Base-by-base conservation (phyloP, 2,888 invertebrate genomes). In the Microplitis manilae region DNA sequence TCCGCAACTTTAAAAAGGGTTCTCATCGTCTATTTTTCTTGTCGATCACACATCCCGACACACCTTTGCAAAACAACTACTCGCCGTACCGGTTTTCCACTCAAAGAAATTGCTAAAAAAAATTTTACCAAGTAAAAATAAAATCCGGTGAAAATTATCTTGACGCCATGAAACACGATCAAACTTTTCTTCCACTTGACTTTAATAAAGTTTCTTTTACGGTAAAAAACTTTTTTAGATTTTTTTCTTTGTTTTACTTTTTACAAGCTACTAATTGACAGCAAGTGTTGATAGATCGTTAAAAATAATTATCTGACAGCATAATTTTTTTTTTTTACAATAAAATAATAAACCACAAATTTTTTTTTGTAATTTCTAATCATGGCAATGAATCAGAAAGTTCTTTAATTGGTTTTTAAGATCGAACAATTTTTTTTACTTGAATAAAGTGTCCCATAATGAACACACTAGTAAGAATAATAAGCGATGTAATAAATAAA, bases 41-140 rank as follows among this genome's bases (percentile, higher is more conserved):
- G 69, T 70, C 69, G 59, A 68, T 50, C 69, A 71, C 72, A 17
- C 40, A 39, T 9, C 84, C 85, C 84, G 84, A 81, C 82, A 82
- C 82, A 83, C 81, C 84, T 81, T 81, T 69, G 39, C 50, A 30
- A 30, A 30, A 2, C 30, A 30, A 30, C 30, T 30, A 30, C 30
- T 30, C 30, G 30, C 30, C 30, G 30, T 30, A 30, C 50, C 15
- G 69, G 70, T 75, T 64, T 75, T 64, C 7, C 41, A 62, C 13
- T 69, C 17, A 59, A 69, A 69, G 5, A 15, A 17, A 65, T 7
- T 17, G 64, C 17, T n/a, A 15, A 73, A 65, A 50, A 60, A 73
- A 65, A 41, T 68, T 39, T 61, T 40, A 13, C 30, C 15, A 5
- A 6, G 40, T 17, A 20, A n/a, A 75, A 69, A 73, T 59, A 73